Evolutionary conservation across 1,140 invertebrate genomes (phyloP).

Genomic region (Drosophila sp.): DNA sequence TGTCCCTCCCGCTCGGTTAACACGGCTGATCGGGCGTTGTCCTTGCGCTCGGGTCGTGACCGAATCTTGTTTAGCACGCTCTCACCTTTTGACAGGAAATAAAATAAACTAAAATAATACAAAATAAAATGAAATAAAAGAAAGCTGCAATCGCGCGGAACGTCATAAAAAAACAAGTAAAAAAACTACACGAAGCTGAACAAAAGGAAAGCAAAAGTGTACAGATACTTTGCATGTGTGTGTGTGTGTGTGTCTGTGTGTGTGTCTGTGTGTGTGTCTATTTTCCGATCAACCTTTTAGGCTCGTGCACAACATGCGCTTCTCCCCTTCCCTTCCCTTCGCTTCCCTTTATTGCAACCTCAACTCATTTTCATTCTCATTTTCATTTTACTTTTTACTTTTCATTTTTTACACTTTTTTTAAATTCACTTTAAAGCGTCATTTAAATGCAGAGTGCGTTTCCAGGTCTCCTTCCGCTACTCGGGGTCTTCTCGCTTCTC

Average conservation of each 20-base stretch:
- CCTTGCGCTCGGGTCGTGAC: constrained; percentile 48
- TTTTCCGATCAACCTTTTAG: constrained; percentile 33
- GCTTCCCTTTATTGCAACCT: background rate
- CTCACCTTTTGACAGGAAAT: constrained; percentile 60
- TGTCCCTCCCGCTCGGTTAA: too few relatives aligned
- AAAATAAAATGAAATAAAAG: constrained; percentile 10
- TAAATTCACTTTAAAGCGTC: constrained; percentile 61
- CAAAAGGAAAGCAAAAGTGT: constrained; percentile 67
- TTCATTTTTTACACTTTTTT: constrained; percentile 30
- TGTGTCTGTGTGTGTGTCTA: background rate
- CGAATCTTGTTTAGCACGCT: constrained; percentile 74
- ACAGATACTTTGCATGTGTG: too few relatives aligned
- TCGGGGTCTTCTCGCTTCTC: background rate
- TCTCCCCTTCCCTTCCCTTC: constrained; percentile 9
- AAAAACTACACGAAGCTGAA: constrained; percentile 11
- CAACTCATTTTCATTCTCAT: constrained; percentile 11
- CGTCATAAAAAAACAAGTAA: constrained; percentile 43
- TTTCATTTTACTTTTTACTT: constrained; percentile 46
- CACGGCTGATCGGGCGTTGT: constrained; percentile 27
- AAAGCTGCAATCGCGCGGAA: constrained; percentile 44
- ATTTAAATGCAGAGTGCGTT: constrained; percentile 76
- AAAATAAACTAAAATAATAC: background rate
- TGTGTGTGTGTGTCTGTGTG: too few relatives aligned
- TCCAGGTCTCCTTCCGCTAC: background rate
- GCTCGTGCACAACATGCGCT: constrained; percentile 55